Percentiles rank a stretch among this genome's conserved stretches.
Conservation (phyloP, 2,888 invertebrate genomes). For the Nymphalis c-album region DNA sequence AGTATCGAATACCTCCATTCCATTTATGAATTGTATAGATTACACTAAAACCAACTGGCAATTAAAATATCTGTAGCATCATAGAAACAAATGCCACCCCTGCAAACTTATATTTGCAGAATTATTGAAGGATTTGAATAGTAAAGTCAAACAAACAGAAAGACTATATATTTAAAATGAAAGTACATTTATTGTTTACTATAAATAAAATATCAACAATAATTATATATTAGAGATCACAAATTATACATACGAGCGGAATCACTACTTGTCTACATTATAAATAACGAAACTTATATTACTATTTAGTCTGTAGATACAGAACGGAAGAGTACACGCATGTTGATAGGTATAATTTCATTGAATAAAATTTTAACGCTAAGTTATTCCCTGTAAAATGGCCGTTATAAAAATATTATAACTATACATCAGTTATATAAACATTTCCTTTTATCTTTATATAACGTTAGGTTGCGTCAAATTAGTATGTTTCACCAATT, state of each 20-base stretch:
- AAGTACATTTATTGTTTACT: constrained; percentile 33
- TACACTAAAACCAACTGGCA: too few relatives aligned
- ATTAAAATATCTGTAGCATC: too few relatives aligned
- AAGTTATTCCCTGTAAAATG: constrained; percentile 11
- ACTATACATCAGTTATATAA: background rate
- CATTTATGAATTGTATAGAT: too few relatives aligned
- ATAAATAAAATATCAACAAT: constrained; percentile 53
- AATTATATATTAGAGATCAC: constrained; percentile 64
- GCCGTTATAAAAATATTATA: constrained; percentile 2
- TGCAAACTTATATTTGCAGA: background rate
- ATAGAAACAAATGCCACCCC: too few relatives aligned
- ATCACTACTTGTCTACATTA: constrained; percentile 32
- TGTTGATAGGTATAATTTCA: background rate
- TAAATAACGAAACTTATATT: constrained; percentile 11
- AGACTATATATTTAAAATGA: constrained; percentile 16
- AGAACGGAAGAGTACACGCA: background rate
- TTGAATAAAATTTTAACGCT: background rate
- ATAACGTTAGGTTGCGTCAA: too few relatives aligned
- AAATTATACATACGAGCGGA: constrained; percentile 47
- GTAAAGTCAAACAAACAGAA: background rate
- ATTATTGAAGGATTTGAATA: too few relatives aligned
- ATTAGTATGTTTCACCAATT: too few relatives aligned
- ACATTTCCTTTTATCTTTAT: too few relatives aligned
- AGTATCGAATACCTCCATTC: too few relatives aligned
- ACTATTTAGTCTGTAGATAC: background rate